Conservation (phyloP, 2,797 vertebrate genomes). For the Aythya fuligula region DNA sequence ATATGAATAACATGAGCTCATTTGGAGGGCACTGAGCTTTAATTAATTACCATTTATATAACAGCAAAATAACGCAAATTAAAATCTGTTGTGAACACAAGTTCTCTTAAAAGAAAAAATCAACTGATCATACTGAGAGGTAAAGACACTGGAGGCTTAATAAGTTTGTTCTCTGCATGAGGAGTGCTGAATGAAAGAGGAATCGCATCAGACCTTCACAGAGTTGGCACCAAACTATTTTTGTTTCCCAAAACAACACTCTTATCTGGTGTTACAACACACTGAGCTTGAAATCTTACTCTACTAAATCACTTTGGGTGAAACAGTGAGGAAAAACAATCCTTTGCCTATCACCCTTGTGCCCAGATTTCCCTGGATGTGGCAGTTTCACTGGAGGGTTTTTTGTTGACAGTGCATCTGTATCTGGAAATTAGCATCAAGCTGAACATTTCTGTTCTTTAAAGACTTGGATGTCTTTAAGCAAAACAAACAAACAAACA, state of each 20-base stretch:
- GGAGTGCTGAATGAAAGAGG: neutral
- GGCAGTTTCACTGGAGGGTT: slow-evolving; percentile 39
- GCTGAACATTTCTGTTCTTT: slow-evolving; percentile 2
- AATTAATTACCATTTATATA: slow-evolving; percentile 52
- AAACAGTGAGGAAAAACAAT: slow-evolving; percentile 18
- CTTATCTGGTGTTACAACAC: neutral
- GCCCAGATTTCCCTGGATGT: slow-evolving; percentile 1
- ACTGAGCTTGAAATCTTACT: slow-evolving; percentile 11
- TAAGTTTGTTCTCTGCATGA: neutral
- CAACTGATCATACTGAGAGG: slow-evolving; percentile 16
- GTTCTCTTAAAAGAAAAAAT: slow-evolving; percentile 44
- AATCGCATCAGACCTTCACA: neutral
- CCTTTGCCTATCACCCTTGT: neutral
- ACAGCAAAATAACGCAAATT: slow-evolving; percentile 42
- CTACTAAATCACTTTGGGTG: slow-evolving; percentile 13
- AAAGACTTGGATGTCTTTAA: neutral
- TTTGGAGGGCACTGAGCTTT: slow-evolving; percentile 43
- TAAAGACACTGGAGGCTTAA: slow-evolving; percentile 29
- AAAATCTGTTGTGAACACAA: slow-evolving; percentile 48
- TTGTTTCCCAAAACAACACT: neutral
- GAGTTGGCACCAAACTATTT: neutral
- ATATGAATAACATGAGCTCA: slow-evolving; percentile 21
- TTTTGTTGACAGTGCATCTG: slow-evolving; percentile 28
- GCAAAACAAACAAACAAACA: neutral
- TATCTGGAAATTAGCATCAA: slow-evolving; percentile 42